Base-by-base conservation (phyloP, 2,797 vertebrate species). In the Chloroceryle amazona region DNA sequence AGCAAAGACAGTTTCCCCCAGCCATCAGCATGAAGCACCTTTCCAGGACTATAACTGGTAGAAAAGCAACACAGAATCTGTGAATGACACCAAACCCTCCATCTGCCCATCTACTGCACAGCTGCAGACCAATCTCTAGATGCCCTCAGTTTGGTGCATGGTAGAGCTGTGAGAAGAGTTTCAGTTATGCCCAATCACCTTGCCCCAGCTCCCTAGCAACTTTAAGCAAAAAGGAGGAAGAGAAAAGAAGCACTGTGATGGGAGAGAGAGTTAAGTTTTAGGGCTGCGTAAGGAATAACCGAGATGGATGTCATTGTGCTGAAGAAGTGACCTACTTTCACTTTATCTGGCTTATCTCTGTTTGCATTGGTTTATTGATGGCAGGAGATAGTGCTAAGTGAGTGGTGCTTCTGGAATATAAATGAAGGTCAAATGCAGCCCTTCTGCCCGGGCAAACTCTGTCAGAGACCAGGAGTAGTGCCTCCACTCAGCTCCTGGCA, bases 341-440 rank as follows among this genome's bases (percentile, higher is more conserved):
- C 83, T 97, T 94, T 95, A 92, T 97, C 93, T 97, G 96, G 84
- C 93, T 97, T 88, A 93, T 97, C 86, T 91, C 92, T 96, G 91
- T 97, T 97, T 96, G 78, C 94, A 90, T 82, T 92, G 87, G 91
- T 93, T 97, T 97, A 94, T 90, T 96, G 95, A 96, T 97, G 91
- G 94, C 70, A 96, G 84, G 87, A 97, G 94, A 97, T 93, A 95
- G 72, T 71, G 92, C 83, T 90, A 93, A 97, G 81, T 92, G 94
- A 96, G 73, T 89, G 89, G 68, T 90, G 78, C 63, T 93, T 63
- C 83, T 82, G 94, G 96, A 97, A 98, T 96, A 97, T 86, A 94
- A 97, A 97, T 92, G 91, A 95, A 83, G 84, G 72, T 81, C 4
- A 4, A 88, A 87, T 6, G 15, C 67, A 82, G 67, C 70, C 66